These are phyloP conservation scores for Spheniscus mendiculus DNA, from an alignment of 2,113 vertebrate genomes.

Conservation along the genomic window DNA sequence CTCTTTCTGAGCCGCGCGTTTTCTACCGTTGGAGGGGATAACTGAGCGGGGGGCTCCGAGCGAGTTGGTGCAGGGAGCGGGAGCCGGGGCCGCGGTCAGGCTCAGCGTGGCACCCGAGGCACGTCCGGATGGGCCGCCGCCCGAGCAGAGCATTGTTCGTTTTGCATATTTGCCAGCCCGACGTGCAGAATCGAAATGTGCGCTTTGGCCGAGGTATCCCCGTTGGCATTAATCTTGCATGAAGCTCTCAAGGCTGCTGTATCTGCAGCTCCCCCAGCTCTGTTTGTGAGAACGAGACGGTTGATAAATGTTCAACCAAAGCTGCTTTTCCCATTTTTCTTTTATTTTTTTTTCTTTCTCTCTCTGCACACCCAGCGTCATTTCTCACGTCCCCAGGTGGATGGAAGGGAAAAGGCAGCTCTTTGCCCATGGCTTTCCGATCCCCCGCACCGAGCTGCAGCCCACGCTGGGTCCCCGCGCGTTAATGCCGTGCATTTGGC, in stretches of 20 bases:
- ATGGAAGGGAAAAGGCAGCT: not conserved
- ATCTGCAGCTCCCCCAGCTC: not conserved
- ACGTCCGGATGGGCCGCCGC: accelerated
- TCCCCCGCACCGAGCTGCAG: no score
- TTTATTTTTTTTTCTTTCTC: not conserved
- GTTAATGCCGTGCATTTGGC: accelerated
- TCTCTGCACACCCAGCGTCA: not conserved
- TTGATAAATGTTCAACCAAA: not conserved
- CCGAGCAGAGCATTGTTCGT: not conserved
- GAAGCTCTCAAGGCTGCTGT: not conserved
- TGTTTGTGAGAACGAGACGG: not conserved
- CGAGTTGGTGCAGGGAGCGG: no score
- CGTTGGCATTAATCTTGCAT: not conserved
- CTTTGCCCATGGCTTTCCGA: not conserved
- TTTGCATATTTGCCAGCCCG: not conserved
- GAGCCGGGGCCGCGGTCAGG: not conserved
- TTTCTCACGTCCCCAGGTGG: not conserved
- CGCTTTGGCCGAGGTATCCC: not conserved
- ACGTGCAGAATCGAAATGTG: not conserved
- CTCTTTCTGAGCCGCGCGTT: accelerated
- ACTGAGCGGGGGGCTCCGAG: accelerated
- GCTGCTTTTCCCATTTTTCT: not conserved
- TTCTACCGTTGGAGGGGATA: accelerated
- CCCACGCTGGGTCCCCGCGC: accelerated
- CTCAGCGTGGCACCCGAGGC: not conserved